These are phyloP conservation scores for Podiceps cristatus DNA, from an alignment of 2,113 vertebrate genomes.

Conservation along the genomic window DNA sequence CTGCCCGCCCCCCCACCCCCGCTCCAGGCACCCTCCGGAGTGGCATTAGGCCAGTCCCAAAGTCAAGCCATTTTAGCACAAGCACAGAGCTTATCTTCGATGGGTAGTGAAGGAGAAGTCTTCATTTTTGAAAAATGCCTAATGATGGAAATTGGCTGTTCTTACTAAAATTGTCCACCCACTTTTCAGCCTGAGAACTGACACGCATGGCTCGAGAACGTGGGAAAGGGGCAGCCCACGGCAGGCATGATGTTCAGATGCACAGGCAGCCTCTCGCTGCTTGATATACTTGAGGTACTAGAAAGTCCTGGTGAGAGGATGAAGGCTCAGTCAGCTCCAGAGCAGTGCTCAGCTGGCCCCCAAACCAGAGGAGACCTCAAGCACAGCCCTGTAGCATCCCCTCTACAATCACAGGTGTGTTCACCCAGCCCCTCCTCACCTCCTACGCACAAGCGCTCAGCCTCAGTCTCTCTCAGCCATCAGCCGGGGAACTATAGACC, in stretches of 20 bases:
- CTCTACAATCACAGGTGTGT: accelerated
- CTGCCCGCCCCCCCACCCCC: too few species aligned
- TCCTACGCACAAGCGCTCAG: accelerated
- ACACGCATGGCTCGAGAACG: accelerated
- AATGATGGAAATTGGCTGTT: background rate
- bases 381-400: background rate
- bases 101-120: accelerated
- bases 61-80: background rate
- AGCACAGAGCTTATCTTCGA: accelerated
- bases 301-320: background rate
- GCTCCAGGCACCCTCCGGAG: background rate
- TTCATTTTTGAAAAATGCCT: background rate
- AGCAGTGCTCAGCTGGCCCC: background rate
- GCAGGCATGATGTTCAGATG: accelerated
- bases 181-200: background rate
- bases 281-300: accelerated
- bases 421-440: background rate
- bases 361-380: background rate
- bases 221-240: accelerated
- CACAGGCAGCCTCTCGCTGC: background rate
- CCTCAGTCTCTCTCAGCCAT: background rate
- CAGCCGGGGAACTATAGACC: background rate
- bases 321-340: background rate
- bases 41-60: background rate
- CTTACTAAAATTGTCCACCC: background rate